These are phyloP conservation scores for Stomatorhinus ivindoensis DNA, from an alignment of 2,113 vertebrate species.

Conservation along the genomic window DNA sequence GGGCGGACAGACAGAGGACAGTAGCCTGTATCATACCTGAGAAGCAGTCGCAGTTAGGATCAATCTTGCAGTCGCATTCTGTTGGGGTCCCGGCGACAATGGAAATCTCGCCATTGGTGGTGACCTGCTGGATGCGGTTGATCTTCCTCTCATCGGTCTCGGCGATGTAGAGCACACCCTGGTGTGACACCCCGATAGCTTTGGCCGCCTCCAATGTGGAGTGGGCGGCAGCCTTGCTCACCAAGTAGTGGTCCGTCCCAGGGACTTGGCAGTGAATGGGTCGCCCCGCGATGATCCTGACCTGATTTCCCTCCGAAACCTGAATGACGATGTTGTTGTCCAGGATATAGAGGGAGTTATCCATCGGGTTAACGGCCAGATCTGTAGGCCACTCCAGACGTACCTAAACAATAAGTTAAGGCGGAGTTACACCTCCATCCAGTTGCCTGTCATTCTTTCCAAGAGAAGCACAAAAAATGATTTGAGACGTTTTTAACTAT, in stretches of 20 bases:
- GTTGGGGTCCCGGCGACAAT: constrained; percentile 82
- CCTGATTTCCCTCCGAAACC: constrained; percentile 80
- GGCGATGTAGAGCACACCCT: constrained; percentile 83
- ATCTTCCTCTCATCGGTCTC: constrained; percentile 94
- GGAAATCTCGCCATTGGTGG: constrained; percentile 89
- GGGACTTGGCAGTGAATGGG: constrained; percentile 96
- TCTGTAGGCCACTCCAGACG: constrained; percentile 95
- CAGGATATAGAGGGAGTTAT: constrained; percentile 91
- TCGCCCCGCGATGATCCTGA: constrained; percentile 86
- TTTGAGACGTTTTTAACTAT: not conserved
- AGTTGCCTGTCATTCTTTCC: not conserved
- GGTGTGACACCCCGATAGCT: constrained; percentile 87
- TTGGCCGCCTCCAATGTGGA: constrained; percentile 84
- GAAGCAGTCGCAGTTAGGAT: constrained; percentile 96
- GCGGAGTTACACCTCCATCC: not conserved
- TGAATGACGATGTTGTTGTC: constrained; percentile 98
- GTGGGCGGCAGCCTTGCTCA: constrained; percentile 83
- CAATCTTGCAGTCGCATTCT: constrained; percentile 97
- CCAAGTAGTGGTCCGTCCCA: constrained; percentile 79
- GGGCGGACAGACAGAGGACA: not conserved
- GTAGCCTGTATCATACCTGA: constrained; percentile 62
- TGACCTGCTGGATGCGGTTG: constrained; percentile 94
- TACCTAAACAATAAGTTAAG: constrained; percentile 61
- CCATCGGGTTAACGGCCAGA: constrained; percentile 87
- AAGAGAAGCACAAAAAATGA: not conserved